Percentiles rank a stretch among this genome's conserved stretches.
Evolutionary conservation across 1,140 invertebrate species (phyloP).

Genomic region (Aphaenogaster floridana): DNA sequence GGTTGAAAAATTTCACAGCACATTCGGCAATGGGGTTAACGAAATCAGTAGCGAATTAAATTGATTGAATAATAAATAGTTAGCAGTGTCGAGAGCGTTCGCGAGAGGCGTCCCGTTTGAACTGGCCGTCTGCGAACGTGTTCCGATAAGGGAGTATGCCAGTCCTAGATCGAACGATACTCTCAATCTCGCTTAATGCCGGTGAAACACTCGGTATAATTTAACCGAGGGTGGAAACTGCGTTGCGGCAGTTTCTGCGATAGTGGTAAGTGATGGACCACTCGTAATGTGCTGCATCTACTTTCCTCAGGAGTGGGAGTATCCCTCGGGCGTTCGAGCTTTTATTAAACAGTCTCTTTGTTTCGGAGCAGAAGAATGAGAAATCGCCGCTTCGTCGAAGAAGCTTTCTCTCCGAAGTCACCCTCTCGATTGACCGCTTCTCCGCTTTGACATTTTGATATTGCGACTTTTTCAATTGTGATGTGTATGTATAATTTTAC

Average conservation of each 20-base stretch:
- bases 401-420: constrained; percentile 16
- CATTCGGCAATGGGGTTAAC: background rate
- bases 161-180: constrained; percentile 64
- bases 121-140: background rate
- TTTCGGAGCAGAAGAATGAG: constrained; percentile 62
- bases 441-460: background rate
- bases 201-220: constrained; percentile 80
- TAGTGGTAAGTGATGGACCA: constrained; percentile 85
- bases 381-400: constrained; percentile 39
- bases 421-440: background rate
- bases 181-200: constrained; percentile 73
- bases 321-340: constrained; percentile 70
- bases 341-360: constrained; percentile 82
- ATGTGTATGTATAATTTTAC: background rate
- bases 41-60: constrained; percentile 22
- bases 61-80: constrained; percentile 31
- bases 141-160: constrained; percentile 53
- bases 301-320: constrained; percentile 74
- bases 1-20: background rate
- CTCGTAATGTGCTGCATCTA: constrained; percentile 86
- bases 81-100: background rate
- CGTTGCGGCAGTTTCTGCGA: constrained; percentile 65
- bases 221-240: constrained; percentile 75
- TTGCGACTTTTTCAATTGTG: background rate
- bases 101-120: background rate